phyloP scores from a whole-genome alignment of 2,797 vertebrate genomes.

The Melopsittacus undulatus region DNA sequence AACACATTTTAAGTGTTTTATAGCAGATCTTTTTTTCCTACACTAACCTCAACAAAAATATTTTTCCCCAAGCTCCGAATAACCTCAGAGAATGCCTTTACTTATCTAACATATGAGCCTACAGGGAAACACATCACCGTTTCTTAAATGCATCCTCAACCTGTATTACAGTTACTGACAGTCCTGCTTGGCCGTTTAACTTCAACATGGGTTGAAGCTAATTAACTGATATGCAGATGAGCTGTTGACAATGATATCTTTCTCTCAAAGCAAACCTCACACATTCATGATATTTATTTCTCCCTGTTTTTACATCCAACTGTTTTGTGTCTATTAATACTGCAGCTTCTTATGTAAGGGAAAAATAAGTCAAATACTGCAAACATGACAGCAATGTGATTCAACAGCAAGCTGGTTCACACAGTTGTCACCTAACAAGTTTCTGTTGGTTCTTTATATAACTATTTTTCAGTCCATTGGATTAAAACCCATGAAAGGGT shows the following conservation, averaged over 20 bases:
- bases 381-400: not conserved
- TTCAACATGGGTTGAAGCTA: not conserved
- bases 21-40: not conserved
- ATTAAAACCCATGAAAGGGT: not conserved
- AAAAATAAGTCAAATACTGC: not conserved
- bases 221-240: not conserved
- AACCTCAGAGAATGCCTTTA: not conserved
- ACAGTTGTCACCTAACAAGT: not conserved
- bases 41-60: not conserved
- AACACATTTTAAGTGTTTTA: not conserved
- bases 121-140: not conserved
- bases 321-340: not conserved
- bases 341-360: not conserved
- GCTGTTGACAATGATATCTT: not conserved
- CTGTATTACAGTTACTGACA: not conserved
- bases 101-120: not conserved
- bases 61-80: not conserved
- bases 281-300: not conserved
- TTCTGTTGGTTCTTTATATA: not conserved
- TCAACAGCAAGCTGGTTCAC: not conserved
- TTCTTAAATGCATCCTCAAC: not conserved
- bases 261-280: not conserved
- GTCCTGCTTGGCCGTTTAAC: not conserved
- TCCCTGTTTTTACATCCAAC: not conserved
- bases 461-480: conserved; percentile 1